Conservation (phyloP, 2,797 vertebrate genomes). For the Anguilla marmorata region DNA sequence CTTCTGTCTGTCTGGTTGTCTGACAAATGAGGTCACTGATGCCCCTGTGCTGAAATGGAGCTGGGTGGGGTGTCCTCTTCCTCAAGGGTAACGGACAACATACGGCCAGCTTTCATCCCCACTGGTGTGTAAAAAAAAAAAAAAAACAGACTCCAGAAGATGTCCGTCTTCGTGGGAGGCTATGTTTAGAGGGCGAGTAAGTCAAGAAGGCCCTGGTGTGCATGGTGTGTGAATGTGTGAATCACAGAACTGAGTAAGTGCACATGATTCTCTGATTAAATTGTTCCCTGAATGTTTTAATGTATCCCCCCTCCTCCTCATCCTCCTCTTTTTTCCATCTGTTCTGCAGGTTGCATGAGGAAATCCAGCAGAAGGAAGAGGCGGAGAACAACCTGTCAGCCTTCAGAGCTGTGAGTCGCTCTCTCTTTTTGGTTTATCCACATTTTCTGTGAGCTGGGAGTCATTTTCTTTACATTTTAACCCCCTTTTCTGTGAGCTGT, state of each 20-base stretch:
- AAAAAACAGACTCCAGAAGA: not conserved
- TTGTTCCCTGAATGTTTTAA: not conserved
- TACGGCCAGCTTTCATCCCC: not conserved
- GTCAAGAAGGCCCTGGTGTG: not conserved
- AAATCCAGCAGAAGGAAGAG: slow-evolving; percentile 88
- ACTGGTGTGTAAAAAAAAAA: not conserved
- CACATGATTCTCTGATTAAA: not conserved
- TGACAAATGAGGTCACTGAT: not conserved
- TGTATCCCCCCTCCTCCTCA: not conserved
- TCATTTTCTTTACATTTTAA: slow-evolving; percentile 34
- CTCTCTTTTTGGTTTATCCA: no score
- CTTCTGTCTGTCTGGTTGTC: not conserved
- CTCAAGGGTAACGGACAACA: not conserved
- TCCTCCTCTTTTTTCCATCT: slow-evolving; percentile 10
- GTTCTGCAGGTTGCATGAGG: slow-evolving; percentile 83
- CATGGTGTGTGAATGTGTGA: not conserved
- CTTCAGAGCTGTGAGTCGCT: slow-evolving; percentile 84
- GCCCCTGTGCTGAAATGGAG: not conserved
- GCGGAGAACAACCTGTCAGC: slow-evolving; percentile 90
- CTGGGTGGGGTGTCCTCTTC: not conserved
- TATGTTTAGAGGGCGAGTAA: not conserved
- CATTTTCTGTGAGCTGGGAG: slow-evolving; percentile 73
- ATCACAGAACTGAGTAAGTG: not conserved
- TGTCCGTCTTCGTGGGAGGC: not conserved
- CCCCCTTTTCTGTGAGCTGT: no score